Conservation (phyloP, 1,140 invertebrate species). For the Pteromalus puparum region DNA sequence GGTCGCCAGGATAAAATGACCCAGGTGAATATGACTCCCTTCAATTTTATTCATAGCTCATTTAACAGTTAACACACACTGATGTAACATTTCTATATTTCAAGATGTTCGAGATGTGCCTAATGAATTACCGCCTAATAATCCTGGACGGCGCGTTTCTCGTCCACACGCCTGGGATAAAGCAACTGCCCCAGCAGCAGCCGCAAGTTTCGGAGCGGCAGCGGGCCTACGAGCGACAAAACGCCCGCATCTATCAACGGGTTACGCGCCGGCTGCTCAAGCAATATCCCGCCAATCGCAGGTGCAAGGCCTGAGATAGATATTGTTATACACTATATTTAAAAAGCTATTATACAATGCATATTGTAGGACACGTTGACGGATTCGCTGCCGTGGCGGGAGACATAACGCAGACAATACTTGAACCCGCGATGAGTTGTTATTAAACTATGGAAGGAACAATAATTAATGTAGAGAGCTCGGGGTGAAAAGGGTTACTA, state of each 20-base stretch:
- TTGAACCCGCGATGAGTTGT: background rate
- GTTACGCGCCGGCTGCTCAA: constrained; percentile 78
- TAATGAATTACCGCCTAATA: constrained; percentile 84
- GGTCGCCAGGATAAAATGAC: constrained; percentile 91
- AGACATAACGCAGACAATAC: constrained; percentile 29
- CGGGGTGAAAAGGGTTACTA: too few species aligned
- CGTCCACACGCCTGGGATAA: constrained; percentile 85
- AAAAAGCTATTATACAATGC: background rate
- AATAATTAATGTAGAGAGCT: background rate
- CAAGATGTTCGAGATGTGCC: constrained; percentile 88
- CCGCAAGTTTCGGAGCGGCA: constrained; percentile 59
- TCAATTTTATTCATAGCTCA: constrained; percentile 4
- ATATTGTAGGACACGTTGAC: background rate
- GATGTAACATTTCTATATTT: constrained; percentile 33
- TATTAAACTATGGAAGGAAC: background rate
- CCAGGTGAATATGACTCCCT: constrained; percentile 78
- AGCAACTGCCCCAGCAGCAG: constrained; percentile 68
- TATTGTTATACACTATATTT: background rate
- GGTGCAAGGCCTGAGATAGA: constrained; percentile 73
- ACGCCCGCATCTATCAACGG: constrained; percentile 79
- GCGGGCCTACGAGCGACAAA: constrained; percentile 77
- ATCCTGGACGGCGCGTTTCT: constrained; percentile 87
- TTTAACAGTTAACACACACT: too few species aligned
- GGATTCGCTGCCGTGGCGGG: background rate
- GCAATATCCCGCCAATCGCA: constrained; percentile 77